These are phyloP conservation scores for Hylomyscus alleni DNA, from an alignment of 2,797 vertebrate genomes.

Conservation along the genomic window DNA sequence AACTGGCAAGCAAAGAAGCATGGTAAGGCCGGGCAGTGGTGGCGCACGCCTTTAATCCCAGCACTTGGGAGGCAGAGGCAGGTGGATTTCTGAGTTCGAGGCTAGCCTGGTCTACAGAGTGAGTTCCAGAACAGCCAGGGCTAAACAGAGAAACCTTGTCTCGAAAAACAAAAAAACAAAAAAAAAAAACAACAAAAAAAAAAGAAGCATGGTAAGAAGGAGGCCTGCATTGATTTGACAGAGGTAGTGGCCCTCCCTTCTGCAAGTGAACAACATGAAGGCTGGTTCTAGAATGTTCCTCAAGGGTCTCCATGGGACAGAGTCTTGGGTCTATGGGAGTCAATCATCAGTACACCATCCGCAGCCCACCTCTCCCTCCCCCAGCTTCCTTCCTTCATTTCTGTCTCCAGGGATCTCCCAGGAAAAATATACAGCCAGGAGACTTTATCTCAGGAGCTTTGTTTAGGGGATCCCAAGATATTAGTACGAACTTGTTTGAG, in stretches of 20 bases:
- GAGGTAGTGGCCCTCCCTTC: not conserved
- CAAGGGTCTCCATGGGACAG: not conserved
- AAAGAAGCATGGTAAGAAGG: accelerated
- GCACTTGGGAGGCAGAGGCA: no score
- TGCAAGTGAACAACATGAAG: not conserved
- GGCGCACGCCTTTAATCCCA: no score
- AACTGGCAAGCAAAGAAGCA: not conserved
- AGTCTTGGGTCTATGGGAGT: not conserved
- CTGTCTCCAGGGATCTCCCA: not conserved
- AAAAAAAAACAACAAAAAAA: no score
- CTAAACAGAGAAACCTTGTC: no score
- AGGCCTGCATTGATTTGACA: not conserved
- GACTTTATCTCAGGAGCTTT: not conserved
- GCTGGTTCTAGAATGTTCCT: not conserved
- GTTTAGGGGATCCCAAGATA: not conserved
- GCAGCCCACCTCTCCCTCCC: not conserved
- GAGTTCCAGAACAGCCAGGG: no score
- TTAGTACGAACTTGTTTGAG: not conserved
- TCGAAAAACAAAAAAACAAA: no score
- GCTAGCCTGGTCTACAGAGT: no score
- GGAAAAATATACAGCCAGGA: not conserved
- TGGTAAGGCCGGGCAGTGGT: no score
- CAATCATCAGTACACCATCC: not conserved
- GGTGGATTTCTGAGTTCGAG: no score
- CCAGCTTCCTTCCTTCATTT: not conserved